Evolutionary conservation across 2,797 vertebrate genomes (phyloP).

Genomic region (Salmo trutta): DNA sequence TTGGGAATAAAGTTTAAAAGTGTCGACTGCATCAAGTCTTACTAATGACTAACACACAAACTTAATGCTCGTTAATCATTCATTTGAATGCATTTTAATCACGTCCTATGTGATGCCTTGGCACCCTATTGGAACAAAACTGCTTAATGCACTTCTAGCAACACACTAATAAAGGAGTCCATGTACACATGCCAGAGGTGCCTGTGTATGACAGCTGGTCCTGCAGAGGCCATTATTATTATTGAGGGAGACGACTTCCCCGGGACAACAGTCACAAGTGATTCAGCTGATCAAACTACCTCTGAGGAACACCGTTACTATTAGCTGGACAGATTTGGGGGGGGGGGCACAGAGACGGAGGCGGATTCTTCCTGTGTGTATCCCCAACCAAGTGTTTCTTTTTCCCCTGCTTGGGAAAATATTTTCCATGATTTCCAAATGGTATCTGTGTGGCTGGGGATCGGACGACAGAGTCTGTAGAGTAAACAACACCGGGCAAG

Average conservation of each 20-base stretch:
- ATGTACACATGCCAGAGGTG: not conserved
- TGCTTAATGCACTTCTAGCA: not conserved
- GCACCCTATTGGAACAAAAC: not conserved
- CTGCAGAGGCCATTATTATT: conserved; percentile 30
- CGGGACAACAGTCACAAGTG: conserved; percentile 69
- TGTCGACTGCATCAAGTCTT: not conserved
- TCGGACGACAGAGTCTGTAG: conserved; percentile 43
- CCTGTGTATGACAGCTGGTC: conserved; percentile 37
- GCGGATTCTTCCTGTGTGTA: conserved; percentile 55
- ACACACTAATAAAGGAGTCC: not conserved
- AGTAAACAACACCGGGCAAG: conserved; percentile 68
- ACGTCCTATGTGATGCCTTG: not conserved
- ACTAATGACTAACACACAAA: not conserved
- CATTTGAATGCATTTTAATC: not conserved
- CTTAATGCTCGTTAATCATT: not conserved
- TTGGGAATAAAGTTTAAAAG: not conserved
- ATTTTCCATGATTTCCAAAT: conserved; percentile 65
- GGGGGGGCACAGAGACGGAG: conserved; percentile 44
- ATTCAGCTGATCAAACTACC: conserved; percentile 72
- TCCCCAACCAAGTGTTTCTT: conserved; percentile 64
- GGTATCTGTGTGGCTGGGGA: conserved; percentile 63
- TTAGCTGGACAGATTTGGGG: conserved; percentile 74
- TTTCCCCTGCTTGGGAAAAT: conserved; percentile 68
- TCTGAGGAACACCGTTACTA: conserved; percentile 65
- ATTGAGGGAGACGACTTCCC: conserved; percentile 72